These are phyloP conservation scores for Erethizon dorsatum DNA, from an alignment of 2,797 vertebrate genomes.

Conservation along the genomic window DNA sequence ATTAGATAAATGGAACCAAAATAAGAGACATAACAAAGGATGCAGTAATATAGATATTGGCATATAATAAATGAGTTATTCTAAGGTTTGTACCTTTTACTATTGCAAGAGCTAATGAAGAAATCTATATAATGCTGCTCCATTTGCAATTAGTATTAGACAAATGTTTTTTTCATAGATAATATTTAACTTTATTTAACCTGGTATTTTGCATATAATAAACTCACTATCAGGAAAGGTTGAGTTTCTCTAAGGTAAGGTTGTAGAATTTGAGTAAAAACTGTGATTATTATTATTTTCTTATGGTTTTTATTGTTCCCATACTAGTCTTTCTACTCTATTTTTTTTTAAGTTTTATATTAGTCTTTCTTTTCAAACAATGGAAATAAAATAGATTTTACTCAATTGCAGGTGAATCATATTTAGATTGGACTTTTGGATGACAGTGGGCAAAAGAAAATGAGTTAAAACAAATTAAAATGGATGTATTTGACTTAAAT, in stretches of 20 bases:
- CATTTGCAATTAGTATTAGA: not conserved
- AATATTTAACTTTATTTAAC: not conserved
- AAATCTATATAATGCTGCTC: not conserved
- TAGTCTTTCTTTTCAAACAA: not conserved
- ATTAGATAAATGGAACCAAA: not conserved
- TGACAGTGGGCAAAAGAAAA: conserved; percentile 18
- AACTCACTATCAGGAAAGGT: not conserved
- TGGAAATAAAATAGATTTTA: not conserved
- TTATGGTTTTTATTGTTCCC: not conserved
- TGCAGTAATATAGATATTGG: not conserved
- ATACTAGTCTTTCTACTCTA: not conserved
- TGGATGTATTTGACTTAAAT: conserved; percentile 47
- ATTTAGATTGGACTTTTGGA: not conserved
- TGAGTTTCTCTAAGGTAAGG: not conserved
- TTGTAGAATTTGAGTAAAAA: not conserved
- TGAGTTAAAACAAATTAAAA: conserved; percentile 47
- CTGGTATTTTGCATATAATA: too few relatives aligned
- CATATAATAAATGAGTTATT: not conserved
- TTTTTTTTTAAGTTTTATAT: not conserved
- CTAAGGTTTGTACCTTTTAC: not conserved
- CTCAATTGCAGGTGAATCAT: not conserved
- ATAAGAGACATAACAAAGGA: not conserved
- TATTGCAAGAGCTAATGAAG: not conserved
- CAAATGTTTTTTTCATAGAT: not conserved
- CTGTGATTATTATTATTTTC: not conserved